These are phyloP conservation scores for Okapia johnstoni DNA, from an alignment of 2,113 vertebrate species.

Conservation along the genomic window DNA sequence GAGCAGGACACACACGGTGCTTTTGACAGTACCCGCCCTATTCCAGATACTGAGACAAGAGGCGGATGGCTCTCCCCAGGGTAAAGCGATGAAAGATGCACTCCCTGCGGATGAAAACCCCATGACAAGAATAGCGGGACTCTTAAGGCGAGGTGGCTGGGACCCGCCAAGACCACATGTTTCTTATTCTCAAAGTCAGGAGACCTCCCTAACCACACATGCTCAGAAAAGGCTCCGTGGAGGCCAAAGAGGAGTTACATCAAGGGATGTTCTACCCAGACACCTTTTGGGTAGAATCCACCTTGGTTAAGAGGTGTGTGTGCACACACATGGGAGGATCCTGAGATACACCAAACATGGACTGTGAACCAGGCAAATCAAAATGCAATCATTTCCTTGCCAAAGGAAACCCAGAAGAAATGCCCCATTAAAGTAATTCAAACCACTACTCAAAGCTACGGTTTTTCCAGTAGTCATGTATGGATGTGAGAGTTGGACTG, in stretches of 20 bases:
- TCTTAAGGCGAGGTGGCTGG: background rate
- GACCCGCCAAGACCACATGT: background rate
- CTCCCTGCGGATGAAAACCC: background rate
- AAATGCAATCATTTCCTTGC: background rate
- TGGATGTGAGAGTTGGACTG: background rate
- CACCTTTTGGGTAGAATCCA: background rate
- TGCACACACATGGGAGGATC: background rate
- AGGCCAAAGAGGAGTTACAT: background rate
- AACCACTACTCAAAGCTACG: background rate
- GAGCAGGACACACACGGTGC: background rate
- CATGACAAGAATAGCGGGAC: background rate
- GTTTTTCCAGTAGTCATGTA: background rate
- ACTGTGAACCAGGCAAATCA: background rate
- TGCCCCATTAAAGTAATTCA: background rate
- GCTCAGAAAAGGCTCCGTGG: background rate
- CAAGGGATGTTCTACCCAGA: background rate
- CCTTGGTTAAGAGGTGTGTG: background rate
- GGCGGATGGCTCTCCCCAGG: background rate
- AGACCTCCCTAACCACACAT: background rate
- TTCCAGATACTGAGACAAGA: background rate
- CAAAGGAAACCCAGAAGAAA: background rate
- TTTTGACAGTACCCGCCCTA: background rate
- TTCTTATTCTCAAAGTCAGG: background rate
- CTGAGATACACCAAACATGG: background rate
- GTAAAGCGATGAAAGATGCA: rapidly evolving